Base-by-base conservation (phyloP, 2,888 invertebrate genomes). In the Mimumesa dahlbomi region DNA sequence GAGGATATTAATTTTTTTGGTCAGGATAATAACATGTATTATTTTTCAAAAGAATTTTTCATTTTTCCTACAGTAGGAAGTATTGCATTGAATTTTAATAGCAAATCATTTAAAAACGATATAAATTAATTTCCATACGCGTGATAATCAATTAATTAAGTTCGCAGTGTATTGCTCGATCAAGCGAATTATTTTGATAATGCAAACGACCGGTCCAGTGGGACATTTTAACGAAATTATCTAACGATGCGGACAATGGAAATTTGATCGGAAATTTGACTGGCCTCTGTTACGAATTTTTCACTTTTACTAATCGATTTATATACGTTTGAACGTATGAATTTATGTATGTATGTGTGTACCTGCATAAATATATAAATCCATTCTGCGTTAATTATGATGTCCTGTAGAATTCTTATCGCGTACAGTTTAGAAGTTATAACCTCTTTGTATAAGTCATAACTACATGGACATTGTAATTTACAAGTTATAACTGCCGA, bases 401-500 rank as follows among this genome's bases (percentile, higher is more conserved):
- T 9, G 29, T 9, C 21, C 22, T 56, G 52, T 73, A 46, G 65
- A 65, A 67, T 63, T 62, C 19, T 16, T 49, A 40, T 43, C 22
- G 38, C 21, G 46, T 31, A 21, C 36, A 40, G 68, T 69, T 56
- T 42, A 50, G 56, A 73, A 73, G 68, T 71, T 72, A 34, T 56
- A 56, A 40, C 56, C 59, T 74, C 64, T 69, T 77, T 59, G 59
- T 18, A 45, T n/a, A 53, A 66, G 38, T 59, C 68, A 52, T 64
- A 66, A 59, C 66, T 64, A 53, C 56, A 29, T 43, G 57, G 64
- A 53, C 64, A 68, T 79, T 74, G 64, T 71, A 77, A 79, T 79
- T 79, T 74, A 62, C 79, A 77, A 79, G 77, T 79, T 79, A 57
- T 79, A 77, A 79, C 80, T 79, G 73, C 73, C 71, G 31, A 79